Conservation (phyloP, 2,888 invertebrate genomes). For the Gryllus longicercus region DNA sequence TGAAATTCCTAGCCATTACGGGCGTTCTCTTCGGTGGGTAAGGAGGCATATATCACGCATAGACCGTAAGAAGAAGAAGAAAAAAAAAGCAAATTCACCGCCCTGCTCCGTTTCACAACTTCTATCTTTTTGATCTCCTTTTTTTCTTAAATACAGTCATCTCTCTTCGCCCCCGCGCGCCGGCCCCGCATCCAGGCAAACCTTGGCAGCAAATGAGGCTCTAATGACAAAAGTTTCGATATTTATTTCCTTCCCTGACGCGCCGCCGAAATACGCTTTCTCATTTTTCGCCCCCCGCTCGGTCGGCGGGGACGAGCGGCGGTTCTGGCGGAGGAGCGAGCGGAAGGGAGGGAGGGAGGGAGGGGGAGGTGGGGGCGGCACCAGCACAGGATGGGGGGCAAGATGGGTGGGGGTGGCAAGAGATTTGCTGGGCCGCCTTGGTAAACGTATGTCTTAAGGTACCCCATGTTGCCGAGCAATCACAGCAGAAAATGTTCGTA, state of each 20-base stretch:
- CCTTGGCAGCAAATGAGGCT: conserved; percentile 36
- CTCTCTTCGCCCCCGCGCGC: neutral
- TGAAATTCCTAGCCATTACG: neutral
- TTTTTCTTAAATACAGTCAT: conserved; percentile 35
- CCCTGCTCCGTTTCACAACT: neutral
- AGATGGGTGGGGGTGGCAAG: neutral
- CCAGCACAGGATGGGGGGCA: neutral
- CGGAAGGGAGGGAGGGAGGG: neutral
- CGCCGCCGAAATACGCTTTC: conserved; percentile 5
- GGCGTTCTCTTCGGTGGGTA: neutral
- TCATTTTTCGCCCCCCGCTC: neutral
- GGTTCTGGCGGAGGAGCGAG: neutral
- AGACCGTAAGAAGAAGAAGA: neutral
- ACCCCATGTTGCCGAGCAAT: no score
- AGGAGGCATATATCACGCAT: neutral
- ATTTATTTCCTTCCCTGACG: conserved; percentile 29
- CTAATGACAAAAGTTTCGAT: conserved; percentile 39
- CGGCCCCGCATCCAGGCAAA: neutral
- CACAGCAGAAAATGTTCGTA: no score
- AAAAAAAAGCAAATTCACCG: no score
- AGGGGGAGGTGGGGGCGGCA: neutral
- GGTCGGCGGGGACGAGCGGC: neutral
- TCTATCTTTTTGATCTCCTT: conserved; percentile 28
- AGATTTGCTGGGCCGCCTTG: no score
- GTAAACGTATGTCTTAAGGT: no score